These are phyloP conservation scores for Mizuhopecten yessoensis DNA, from an alignment of 1,140 invertebrate species.

Conservation along the genomic window DNA sequence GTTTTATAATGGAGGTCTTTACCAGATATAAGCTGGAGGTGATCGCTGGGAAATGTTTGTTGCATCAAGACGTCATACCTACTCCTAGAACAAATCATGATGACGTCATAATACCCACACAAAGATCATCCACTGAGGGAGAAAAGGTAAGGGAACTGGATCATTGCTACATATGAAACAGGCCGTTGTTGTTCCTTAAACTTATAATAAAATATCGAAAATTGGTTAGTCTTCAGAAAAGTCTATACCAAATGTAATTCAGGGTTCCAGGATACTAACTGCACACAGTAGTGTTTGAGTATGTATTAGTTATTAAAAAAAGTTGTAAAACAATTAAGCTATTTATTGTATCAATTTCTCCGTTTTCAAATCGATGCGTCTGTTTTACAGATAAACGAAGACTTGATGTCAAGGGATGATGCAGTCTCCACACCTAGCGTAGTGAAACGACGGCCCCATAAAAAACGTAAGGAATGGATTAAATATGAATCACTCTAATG, in stretches of 20 bases:
- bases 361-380: too few species aligned
- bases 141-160: constrained; percentile 11
- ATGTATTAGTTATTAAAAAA: too few species aligned
- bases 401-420: neutral
- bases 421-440: neutral
- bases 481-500: too few species aligned
- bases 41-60: neutral
- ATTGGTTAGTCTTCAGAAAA: too few species aligned
- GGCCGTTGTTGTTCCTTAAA: too few species aligned
- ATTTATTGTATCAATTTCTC: too few species aligned
- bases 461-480: neutral
- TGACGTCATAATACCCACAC: neutral
- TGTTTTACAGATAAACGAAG: neutral
- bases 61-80: neutral
- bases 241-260: too few species aligned
- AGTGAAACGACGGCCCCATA: neutral
- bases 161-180: too few species aligned
- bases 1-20: neutral
- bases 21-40: neutral
- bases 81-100: neutral
- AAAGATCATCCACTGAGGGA: neutral
- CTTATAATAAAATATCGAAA: too few species aligned
- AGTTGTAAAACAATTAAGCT: too few species aligned
- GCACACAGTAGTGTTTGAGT: too few species aligned
- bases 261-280: too few species aligned